A percentile compares a stretch with the other conserved stretches of the same genome.
phyloP scores from a whole-genome alignment of 2,888 invertebrate species.

The Patella depressa region DNA sequence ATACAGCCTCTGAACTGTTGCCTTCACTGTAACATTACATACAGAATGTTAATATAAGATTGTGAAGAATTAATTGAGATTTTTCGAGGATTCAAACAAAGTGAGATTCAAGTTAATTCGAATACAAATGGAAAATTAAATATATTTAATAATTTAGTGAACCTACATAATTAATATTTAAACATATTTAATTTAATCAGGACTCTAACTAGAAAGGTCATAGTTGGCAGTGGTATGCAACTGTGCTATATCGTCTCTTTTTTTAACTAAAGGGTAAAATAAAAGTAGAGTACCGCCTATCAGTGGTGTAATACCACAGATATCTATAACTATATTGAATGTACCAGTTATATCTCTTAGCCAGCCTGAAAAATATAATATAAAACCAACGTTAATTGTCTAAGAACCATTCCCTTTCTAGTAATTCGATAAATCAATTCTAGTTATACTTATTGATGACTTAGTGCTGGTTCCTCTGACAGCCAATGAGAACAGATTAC shows the following conservation, averaged over 20 bases:
- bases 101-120: too few species aligned
- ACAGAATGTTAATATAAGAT: too few species aligned
- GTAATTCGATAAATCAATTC: not conserved
- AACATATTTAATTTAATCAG: too few species aligned
- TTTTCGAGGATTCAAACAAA: too few species aligned
- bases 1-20: too few species aligned
- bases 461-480: not conserved
- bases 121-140: too few species aligned
- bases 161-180: too few species aligned
- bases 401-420: too few species aligned
- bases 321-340: conserved; percentile 42
- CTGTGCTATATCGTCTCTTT: conserved; percentile 31
- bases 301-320: conserved; percentile 38
- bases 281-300: conserved; percentile 42
- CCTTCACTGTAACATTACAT: too few species aligned
- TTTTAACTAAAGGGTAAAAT: conserved; percentile 45
- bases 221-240: not conserved
- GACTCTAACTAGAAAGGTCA: too few species aligned
- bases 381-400: not conserved
- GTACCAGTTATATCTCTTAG: conserved; percentile 41
- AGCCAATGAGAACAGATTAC: not conserved
- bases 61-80: too few species aligned
- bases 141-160: too few species aligned
- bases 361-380: conserved; percentile 42
- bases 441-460: not conserved